Evolutionary conservation across 2,113 vertebrate species (phyloP).

Genomic region (Emydocephalus ijimae): DNA sequence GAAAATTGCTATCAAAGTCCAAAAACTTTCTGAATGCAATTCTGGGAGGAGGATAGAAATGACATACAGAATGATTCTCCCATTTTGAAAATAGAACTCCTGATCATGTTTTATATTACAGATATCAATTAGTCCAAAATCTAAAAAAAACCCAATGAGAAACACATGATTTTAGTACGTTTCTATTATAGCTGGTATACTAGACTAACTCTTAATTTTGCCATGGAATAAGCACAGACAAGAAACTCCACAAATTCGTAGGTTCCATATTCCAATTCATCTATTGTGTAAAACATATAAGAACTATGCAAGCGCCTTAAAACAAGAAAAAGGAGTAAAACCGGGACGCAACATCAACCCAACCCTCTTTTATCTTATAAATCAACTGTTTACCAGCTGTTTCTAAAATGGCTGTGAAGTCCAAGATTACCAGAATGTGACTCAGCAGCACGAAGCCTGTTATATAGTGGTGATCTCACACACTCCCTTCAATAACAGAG

Average conservation of each 20-base stretch:
- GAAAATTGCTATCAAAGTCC: background rate
- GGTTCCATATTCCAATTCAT: slow-evolving; percentile 8
- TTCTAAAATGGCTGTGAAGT: slow-evolving; percentile 18
- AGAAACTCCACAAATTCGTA: background rate
- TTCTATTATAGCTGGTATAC: background rate
- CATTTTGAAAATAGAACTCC: background rate
- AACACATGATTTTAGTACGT: background rate
- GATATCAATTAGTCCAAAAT: background rate
- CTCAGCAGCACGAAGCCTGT: slow-evolving; percentile 10
- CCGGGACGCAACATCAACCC: slow-evolving; percentile 17
- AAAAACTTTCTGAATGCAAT: background rate
- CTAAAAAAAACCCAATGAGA: background rate
- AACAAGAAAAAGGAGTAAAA: slow-evolving; percentile 40
- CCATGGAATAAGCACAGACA: background rate
- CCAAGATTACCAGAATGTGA: slow-evolving; percentile 21
- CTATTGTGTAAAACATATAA: background rate
- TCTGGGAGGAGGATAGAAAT: background rate
- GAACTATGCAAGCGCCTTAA: slow-evolving; percentile 11
- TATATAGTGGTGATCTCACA: slow-evolving; percentile 1
- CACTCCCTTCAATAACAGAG: background rate
- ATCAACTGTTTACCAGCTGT: slow-evolving; percentile 24
- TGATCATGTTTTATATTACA: background rate
- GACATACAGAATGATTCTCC: background rate
- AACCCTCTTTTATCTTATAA: slow-evolving; percentile 33
- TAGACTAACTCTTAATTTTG: slow-evolving; percentile 3